Base-by-base conservation (phyloP, 2,113 vertebrate species). In the Sebastes fasciatus region DNA sequence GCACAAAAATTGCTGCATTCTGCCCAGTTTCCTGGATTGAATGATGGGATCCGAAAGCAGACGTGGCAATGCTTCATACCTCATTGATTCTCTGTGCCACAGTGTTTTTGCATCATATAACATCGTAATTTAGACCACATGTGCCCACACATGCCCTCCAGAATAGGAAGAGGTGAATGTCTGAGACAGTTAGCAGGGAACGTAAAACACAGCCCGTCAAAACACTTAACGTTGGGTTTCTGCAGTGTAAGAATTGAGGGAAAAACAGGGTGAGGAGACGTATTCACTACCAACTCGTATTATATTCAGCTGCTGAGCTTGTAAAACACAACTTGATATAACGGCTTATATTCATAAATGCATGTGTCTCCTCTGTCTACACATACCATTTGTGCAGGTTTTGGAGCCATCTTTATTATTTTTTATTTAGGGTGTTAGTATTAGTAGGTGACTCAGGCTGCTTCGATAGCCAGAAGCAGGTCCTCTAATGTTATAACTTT, bases 41-140 rank as follows among this genome's bases (percentile, higher is more conserved):
- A 87, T 90, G 84, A 93, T 93, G 85, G 76, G 67, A 85, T 90
- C 48, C 51, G 69, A 89, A 80, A 84, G 78, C 64, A 80, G 90
- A 89, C 80, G 81, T 80, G 86, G 79, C 86, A 90, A 82, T 62
- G 70, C 79, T 92, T 93, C 89, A 89, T 92, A 91, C 72, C 79
- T 90, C 79, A 91, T 83, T 90, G 86, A 90, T 84, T 92, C 75
- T 86, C 72, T 77, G 82, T 86, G 82, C 82, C 70, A 60, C 80
- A 65, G 61, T 67, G 64, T 70, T 82, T 78, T 83, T 82, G 81
- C 77, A 87, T 86, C 77, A 77, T 82, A 79, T 80, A 79, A 86
- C 80, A 77, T 93, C 79, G 66, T 94, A 88, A 93, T 93, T 76
- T 55, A 72, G 69, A 92, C 85, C 90, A 94, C 81, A 91, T 94